Conservation (phyloP, 2,888 invertebrate genomes). For the Dilophus febrilis region DNA sequence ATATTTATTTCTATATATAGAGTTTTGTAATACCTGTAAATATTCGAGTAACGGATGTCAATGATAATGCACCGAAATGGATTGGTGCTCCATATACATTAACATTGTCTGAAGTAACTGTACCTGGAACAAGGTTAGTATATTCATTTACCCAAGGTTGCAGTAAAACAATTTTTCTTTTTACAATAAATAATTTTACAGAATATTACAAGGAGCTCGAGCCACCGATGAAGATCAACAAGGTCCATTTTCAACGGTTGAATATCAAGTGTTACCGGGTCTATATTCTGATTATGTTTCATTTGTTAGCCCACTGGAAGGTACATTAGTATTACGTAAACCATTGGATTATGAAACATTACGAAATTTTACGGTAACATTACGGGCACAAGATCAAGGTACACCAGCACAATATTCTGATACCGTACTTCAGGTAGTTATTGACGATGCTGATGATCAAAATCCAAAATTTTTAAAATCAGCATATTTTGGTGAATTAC, state of each 20-base stretch:
- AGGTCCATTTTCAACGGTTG: slow-evolving; percentile 73
- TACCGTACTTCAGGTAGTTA: slow-evolving; percentile 55
- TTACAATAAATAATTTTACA: slow-evolving; percentile 6
- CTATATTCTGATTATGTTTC: slow-evolving; percentile 62
- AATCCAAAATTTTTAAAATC: slow-evolving; percentile 68
- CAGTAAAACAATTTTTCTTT: neutral
- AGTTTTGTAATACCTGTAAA: slow-evolving; percentile 30
- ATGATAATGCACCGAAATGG: slow-evolving; percentile 78
- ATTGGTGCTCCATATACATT: slow-evolving; percentile 63
- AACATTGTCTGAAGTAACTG: slow-evolving; percentile 69
- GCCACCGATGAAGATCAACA: slow-evolving; percentile 75
- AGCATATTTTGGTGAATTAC: slow-evolving; percentile 52
- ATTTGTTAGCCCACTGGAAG: slow-evolving; percentile 73
- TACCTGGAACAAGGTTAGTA: slow-evolving; percentile 34
- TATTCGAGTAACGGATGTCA: slow-evolving; percentile 69
- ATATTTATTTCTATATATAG: slow-evolving; percentile 14
- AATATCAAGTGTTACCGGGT: slow-evolving; percentile 67
- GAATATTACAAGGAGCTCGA: slow-evolving; percentile 61
- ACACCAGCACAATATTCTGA: slow-evolving; percentile 60
- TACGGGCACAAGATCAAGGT: slow-evolving; percentile 66
- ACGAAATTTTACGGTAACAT: slow-evolving; percentile 56
- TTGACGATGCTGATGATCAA: slow-evolving; percentile 82
- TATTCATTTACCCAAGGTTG: neutral
- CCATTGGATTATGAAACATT: slow-evolving; percentile 70
- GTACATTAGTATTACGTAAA: slow-evolving; percentile 59